These are phyloP conservation scores for Trichonephila clavata DNA, from an alignment of 1,140 invertebrate genomes.

Conservation along the genomic window DNA sequence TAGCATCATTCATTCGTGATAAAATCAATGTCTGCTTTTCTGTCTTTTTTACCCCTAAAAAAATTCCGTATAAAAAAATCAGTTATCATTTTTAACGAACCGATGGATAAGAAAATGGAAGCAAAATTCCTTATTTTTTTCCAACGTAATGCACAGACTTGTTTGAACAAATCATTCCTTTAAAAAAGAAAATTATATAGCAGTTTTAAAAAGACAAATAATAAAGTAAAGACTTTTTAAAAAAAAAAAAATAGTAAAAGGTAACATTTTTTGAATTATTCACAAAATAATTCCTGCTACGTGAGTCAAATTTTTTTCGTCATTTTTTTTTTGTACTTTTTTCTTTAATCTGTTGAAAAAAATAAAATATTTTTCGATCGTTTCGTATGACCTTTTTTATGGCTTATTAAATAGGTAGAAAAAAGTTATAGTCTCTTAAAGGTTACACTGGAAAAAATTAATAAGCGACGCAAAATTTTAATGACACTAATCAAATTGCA, in stretches of 20 bases:
- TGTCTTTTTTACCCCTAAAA: background rate
- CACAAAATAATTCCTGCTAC: slow-evolving; percentile 21
- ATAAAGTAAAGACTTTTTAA: background rate
- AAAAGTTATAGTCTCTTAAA: background rate
- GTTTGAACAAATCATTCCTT: background rate
- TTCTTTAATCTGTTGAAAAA: background rate
- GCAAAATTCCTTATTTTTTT: background rate
- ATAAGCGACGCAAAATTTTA: background rate
- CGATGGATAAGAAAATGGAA: too few species aligned
- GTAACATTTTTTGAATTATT: slow-evolving; percentile 61
- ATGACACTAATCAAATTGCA: background rate
- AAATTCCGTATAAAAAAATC: background rate
- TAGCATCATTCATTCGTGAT: too few species aligned
- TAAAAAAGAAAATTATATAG: background rate
- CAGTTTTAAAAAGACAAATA: slow-evolving; percentile 6
- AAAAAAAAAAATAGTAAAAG: background rate
- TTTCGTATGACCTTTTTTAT: background rate
- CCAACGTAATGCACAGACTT: background rate
- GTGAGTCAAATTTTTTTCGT: background rate
- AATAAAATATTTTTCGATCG: background rate
- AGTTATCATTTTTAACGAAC: slow-evolving; percentile 16
- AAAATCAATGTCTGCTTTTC: too few species aligned
- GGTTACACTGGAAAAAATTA: background rate
- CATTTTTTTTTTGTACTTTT: background rate
- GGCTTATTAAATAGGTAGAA: background rate